Evolutionary conservation across 2,797 vertebrate genomes (phyloP), one percentile per base, ranked within the genome.

Genomic region (Lutjanus argentimaculatus): DNA sequence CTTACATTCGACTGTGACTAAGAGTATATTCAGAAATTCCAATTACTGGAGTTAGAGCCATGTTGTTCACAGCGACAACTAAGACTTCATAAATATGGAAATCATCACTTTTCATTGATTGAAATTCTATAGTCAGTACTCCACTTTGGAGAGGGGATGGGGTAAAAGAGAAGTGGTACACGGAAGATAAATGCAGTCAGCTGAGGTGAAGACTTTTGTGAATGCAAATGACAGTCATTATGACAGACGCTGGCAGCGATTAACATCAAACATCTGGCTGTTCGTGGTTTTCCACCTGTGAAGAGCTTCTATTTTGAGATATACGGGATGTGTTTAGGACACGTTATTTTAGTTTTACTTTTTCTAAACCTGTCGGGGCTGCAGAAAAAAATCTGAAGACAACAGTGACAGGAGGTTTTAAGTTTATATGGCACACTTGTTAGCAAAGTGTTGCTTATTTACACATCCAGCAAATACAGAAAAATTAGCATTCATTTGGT

Each of bases 181-280:
- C 63, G 21, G 5, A 75, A 71, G 67, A 55, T 67, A 49, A 75
- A 80, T 68, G 36, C 65, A 71, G 63, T 66, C 62, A 77, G 15
- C 57, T 77, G 80, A 71, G 52, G 53, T 66, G 56, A 74, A 75
- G 57, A 58, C 56, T 57, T 77, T 7, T 57, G 59, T 80, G 73
- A 84, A 85, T 82, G 55, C 76, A 82, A 86, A 82, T 87, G 16
- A 25, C 51, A 63, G 64, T 76, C 71, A 73, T 79, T 62, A 66
- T 67, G 68, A 75, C 16, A 56, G 58, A 63, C 0, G 1, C 17
- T 55, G 17, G 48, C 45, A 15, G 63, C 69, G 65, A 69, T 70
- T 77, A 59, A 40, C 25, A n/a, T 79, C 21, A 66, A 36, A 79
- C 65, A 83, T 82, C 6, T 49, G 76, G 25, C 49, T 67, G 15